Evolutionary conservation across 2,797 vertebrate species (phyloP).

Genomic region (Mus minutoides): DNA sequence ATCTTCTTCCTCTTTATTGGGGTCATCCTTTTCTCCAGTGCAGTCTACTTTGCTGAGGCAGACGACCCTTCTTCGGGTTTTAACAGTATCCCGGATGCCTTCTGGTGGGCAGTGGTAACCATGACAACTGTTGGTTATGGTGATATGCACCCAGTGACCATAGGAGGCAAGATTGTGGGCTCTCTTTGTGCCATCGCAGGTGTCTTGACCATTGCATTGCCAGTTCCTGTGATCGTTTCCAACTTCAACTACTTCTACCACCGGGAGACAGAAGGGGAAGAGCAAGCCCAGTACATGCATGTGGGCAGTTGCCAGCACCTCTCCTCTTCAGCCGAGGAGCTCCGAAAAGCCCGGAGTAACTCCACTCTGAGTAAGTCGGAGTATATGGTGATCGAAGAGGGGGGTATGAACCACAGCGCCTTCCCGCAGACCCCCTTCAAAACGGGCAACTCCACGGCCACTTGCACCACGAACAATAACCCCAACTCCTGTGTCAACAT

Average conservation of each 20-base stretch:
- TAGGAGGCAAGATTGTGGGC: slow-evolving; percentile 98
- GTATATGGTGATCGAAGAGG: slow-evolving; percentile 96
- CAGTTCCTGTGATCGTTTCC: slow-evolving; percentile 98
- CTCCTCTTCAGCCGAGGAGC: slow-evolving; percentile 91
- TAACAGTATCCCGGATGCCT: slow-evolving; percentile 98
- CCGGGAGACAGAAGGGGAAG: slow-evolving; percentile 98
- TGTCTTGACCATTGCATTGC: slow-evolving; percentile 97
- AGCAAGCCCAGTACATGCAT: slow-evolving; percentile 94
- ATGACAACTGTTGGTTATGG: slow-evolving; percentile 99
- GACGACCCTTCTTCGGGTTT: slow-evolving; percentile 97
- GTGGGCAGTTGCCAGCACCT: slow-evolving; percentile 95
- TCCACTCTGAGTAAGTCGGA: slow-evolving; percentile 96
- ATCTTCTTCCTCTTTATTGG: slow-evolving; percentile 99
- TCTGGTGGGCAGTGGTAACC: slow-evolving; percentile 99
- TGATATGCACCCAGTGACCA: slow-evolving; percentile 99
- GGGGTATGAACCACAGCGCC: slow-evolving; percentile 90
- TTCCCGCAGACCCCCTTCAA: slow-evolving; percentile 93
- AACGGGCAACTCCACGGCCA: slow-evolving; percentile 88
- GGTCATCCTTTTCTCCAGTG: slow-evolving; percentile 98
- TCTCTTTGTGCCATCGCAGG: slow-evolving; percentile 98
- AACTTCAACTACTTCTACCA: slow-evolving; percentile 99
- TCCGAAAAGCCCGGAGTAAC: slow-evolving; percentile 94
- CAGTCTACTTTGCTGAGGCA: slow-evolving; percentile 97
- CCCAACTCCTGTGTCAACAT: slow-evolving; percentile 96
- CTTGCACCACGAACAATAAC: slow-evolving; percentile 89